Base-by-base conservation (phyloP, 2,113 vertebrate genomes). In the Brachypteracias leptosomus region DNA sequence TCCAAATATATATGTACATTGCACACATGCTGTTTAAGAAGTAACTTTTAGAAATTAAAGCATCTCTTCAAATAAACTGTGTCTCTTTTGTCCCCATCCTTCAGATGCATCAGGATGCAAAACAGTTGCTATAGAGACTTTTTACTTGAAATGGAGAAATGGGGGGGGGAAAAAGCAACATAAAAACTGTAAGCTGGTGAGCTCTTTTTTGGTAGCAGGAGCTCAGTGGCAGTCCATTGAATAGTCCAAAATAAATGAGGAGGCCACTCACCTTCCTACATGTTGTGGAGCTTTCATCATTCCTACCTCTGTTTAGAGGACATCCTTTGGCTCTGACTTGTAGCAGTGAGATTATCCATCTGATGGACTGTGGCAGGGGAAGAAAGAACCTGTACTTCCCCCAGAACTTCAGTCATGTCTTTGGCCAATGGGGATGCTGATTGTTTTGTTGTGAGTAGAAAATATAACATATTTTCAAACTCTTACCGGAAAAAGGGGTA, bases 131-230 rank as follows among this genome's bases (percentile, higher is more conserved):
- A 70, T 66, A 88, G 68, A 88, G 44, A 91, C 31, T 40, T 73
- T 76, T 92, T 85, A 40, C 25, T 58, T 70, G 13, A 93, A 93
- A 79, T 33, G 12, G 20, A 75, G 24, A 22, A 38, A 40, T 8
- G 2, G 16, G 3, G 3, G 4, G 0, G 2, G 65, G 65, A 55
- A 72, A 52, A 46, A 13, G 1, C 10, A 35, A 24, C 10, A 17
- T 33, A 85, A 77, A 77, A 58, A 3, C 28, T 33, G 19, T 51
- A 81, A 83, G 17, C 14, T 66, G 28, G 16, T 61, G 46, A 46
- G 19, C 11, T 38, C 22, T 75, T 78, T 89, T 85, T 46, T 46
- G 40, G 26, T 51, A 82, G 31, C 40, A 47, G 15, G 7, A 20
- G 4, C 20, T 82, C 74, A 54, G 47, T 40, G 29, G 6, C 46